Conservation (phyloP, 2,797 vertebrate species). For the Myotis vivesi region DNA sequence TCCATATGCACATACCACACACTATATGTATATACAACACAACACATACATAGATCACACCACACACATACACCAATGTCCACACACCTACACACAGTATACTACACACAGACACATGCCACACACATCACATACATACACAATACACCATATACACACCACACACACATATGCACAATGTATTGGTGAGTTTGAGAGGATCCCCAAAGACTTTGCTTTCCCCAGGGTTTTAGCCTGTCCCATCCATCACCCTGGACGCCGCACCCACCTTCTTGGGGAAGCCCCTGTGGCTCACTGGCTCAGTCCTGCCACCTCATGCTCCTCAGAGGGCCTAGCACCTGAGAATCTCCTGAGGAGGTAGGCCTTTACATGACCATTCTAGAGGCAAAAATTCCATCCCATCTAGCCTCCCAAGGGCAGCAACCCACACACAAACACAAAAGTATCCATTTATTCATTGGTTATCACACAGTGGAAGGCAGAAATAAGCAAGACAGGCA, state of each 20-base stretch:
- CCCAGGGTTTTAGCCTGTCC: background rate
- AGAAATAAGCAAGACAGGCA: background rate
- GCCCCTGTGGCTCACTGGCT: accelerated
- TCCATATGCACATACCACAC: background rate
- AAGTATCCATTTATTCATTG: background rate
- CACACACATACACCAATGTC: background rate
- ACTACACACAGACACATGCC: background rate
- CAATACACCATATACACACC: background rate
- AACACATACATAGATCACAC: background rate
- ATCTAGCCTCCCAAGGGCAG: background rate
- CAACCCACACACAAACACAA: background rate
- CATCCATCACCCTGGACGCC: background rate
- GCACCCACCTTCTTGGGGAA: background rate
- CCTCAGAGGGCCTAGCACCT: background rate
- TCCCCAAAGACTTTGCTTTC: background rate
- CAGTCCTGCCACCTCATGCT: background rate
- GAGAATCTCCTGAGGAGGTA: background rate
- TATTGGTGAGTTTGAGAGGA: background rate
- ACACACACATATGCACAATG: background rate
- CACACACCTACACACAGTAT: background rate
- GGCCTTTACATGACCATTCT: background rate
- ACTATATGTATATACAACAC: background rate
- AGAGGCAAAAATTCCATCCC: background rate
- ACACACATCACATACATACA: background rate
- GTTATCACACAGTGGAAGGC: background rate